Conservation (phyloP, 2,888 invertebrate genomes). For the Rhorus exstirpatorius region DNA sequence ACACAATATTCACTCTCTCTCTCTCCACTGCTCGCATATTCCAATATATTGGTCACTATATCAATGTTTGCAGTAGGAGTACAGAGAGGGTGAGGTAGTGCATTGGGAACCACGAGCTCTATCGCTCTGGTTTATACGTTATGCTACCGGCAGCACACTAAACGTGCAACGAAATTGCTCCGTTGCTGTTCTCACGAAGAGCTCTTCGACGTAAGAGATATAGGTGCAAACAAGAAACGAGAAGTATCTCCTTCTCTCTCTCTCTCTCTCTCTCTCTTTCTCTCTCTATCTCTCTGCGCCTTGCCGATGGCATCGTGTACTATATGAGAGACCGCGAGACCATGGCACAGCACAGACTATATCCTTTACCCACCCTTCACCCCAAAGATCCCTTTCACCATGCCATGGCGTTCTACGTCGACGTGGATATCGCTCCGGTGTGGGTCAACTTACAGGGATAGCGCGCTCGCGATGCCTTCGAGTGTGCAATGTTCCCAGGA, state of each 20-base stretch:
- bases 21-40: constrained; percentile 74
- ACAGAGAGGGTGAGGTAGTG: not conserved
- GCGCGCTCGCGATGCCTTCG: constrained; percentile 64
- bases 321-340: constrained; percentile 71
- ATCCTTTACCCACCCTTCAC: constrained; percentile 51
- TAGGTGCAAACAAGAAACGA: constrained; percentile 84
- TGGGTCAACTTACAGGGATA: constrained; percentile 39
- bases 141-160: constrained; percentile 22
- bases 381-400: constrained; percentile 30
- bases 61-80: constrained; percentile 78
- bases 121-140: constrained; percentile 45
- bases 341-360: constrained; percentile 74
- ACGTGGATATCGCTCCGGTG: constrained; percentile 53
- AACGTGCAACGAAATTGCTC: constrained; percentile 28
- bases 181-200: constrained; percentile 38
- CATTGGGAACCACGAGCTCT: constrained; percentile 45
- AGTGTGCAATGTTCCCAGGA: constrained; percentile 68
- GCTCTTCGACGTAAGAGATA: constrained; percentile 71
- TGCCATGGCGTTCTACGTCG: constrained; percentile 54
- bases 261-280: constrained; percentile 14
- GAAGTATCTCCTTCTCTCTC: constrained; percentile 76
- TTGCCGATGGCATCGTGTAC: constrained; percentile 50
- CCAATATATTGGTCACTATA: constrained; percentile 81
- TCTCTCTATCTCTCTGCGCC: not conserved
- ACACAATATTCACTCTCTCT: constrained; percentile 73